Base-by-base conservation (phyloP, 1,140 invertebrate genomes). In the Brachionus paranguensis region DNA sequence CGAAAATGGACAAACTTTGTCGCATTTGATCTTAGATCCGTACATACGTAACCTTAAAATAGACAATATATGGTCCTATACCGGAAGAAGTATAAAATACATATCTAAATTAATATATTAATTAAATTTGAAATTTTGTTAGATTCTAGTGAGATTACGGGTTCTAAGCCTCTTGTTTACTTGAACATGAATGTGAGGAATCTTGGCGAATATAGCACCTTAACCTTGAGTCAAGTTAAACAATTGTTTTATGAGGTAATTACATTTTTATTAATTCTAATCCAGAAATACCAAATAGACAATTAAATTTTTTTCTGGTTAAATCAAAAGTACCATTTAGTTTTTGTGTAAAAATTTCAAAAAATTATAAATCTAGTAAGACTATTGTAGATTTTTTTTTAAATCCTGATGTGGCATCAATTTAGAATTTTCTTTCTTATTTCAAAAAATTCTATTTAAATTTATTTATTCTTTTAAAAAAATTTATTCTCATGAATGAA, bases 11-110 rank as follows among this genome's bases (percentile, higher is more conserved):
- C 8, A 81, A 8, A 41, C 17, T 68, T 20, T 81, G 17, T 60
- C 53, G 8, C 17, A 64, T 64, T 68, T 81, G 10, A 17, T 81
- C 17, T 4, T 81, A 11, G 78, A 81, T 64, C 50, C 78, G n/a
- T 81, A 37, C 41, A 60, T 81, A 33, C 20, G 64, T 12, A 60
- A 60, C 33, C 12, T 45, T 4, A 81, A 81, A 27, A 81, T 81
- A 24, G 53, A 81, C n/a, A 81, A 47, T 27, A 81, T 81, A 41
- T 81, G 78, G 78, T 60, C 78, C 5, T 81, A 81, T 64, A 64
- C 78, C 12, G 78, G 78, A 60, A 60, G 53, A 60, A 68, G 78
- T 81, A 64, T 10, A 17, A 17, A 43, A 43, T 17, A 74, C n/a
- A 14, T 24, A 43, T 43, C 10, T 74, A 6, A 17, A 41, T 43